Base-by-base conservation (phyloP, 2,888 invertebrate genomes). In the Pyrochroa serraticornis region DNA sequence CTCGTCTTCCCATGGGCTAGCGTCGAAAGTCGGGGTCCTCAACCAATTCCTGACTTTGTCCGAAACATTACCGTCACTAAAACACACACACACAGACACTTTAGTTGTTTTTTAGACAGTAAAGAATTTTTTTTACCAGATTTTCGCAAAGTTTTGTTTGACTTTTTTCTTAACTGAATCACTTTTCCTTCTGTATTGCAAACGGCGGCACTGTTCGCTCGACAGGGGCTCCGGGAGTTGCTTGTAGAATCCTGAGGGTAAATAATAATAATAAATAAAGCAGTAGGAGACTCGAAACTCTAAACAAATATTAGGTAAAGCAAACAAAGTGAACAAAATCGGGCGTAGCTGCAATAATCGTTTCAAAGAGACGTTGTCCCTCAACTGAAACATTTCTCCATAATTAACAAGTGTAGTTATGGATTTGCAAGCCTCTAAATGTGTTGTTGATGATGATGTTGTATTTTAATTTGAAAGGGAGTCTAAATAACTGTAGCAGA, bases 1-100 rank as follows among this genome's bases (percentile, higher is more conserved):
- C 64, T 90, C 88, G 77, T 92, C 92, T 68, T 90, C 87, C 90
- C 91, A 92, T 70, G 90, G 89, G 79, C 89, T 87, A 58, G 90
- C 90, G 80, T 92, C 91, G 79, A 92, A 92, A 33, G 90, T 85
- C 1, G 88, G 87, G 72, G 86, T 84, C 56, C 86, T 82, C 54
- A 90, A 80, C 79, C 86, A 84, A 69, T 86, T 83, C 46, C 86
- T 81, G 12, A 87, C 85, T 60, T 83, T 84, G 64, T 85, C 83
- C 46, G 85, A 84, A 52, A 88, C 82, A 63, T 85, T 83, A 44
- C 85, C 83, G 70, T 87, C 85, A 74, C 88, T 88, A 79, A 39
- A 82, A 79, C 48, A 34, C 42, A 38, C 13, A n/a, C n/a, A n/a
- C 37, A 43, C 33, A 50, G 39, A 35, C 31, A 51, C 47, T 48